Percentiles rank a stretch among this genome's conserved stretches.
Evolutionary conservation across 1,140 invertebrate species (phyloP).

Genomic region (Lepidostoma basale): DNA sequence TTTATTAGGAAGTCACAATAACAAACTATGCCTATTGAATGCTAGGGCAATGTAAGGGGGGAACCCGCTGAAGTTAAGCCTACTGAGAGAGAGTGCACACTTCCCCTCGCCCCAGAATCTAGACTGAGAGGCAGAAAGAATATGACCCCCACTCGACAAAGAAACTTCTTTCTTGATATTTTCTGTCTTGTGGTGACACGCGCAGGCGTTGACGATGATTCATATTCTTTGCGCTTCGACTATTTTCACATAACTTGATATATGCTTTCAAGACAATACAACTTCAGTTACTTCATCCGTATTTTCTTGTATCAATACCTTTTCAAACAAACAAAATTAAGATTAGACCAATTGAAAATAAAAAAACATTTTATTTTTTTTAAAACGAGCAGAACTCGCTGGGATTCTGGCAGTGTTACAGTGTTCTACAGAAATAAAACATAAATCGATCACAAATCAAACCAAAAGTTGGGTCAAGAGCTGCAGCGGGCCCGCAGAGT

Average conservation of each 20-base stretch:
- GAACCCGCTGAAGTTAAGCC: background rate
- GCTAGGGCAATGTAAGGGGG: background rate
- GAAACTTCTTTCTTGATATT: conserved; percentile 45
- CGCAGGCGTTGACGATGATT: background rate
- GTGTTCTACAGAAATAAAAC: too few species aligned
- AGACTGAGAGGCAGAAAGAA: conserved; percentile 39
- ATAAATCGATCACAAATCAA: too few species aligned
- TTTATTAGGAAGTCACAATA: conserved; percentile 28
- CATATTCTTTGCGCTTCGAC: conserved; percentile 42
- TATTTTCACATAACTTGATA: conserved; percentile 42
- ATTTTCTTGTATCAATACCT: conserved; percentile 65
- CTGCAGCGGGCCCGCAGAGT: too few species aligned
- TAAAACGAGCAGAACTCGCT: too few species aligned
- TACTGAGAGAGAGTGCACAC: too few species aligned
- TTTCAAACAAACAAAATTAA: conserved; percentile 65
- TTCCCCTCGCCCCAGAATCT: too few species aligned
- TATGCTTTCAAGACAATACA: conserved; percentile 41
- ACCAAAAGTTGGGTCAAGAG: too few species aligned
- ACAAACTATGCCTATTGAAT: conserved; percentile 16
- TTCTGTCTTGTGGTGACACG: conserved; percentile 40
- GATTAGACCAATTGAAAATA: conserved; percentile 58
- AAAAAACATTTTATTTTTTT: conserved; percentile 10
- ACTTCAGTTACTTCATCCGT: conserved; percentile 61
- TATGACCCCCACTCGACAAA: conserved; percentile 43
- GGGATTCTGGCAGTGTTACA: too few species aligned